Conservation (phyloP, 2,888 invertebrate species). For the Cheilosia pagana region DNA sequence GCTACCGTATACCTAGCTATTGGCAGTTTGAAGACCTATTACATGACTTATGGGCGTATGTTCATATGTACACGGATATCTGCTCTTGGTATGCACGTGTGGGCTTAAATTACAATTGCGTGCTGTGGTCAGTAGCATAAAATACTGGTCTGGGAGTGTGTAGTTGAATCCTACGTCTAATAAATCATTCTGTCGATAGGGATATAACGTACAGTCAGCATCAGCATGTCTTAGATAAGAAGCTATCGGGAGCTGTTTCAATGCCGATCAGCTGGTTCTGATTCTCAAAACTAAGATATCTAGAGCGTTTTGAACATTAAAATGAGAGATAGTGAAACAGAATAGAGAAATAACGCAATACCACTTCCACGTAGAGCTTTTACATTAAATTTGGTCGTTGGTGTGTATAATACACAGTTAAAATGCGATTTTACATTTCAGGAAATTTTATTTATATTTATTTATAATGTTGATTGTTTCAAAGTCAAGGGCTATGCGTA, state of each 20-base stretch:
- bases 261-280: not conserved
- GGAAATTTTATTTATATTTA: too few species aligned
- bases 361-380: too few species aligned
- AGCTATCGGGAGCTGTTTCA: not conserved
- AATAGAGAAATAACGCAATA: too few species aligned
- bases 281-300: too few species aligned
- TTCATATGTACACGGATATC: not conserved
- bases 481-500: too few species aligned
- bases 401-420: too few species aligned
- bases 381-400: too few species aligned
- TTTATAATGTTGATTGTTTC: too few species aligned
- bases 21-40: not conserved
- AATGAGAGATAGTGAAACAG: too few species aligned
- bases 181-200: not conserved
- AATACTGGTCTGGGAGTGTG: not conserved
- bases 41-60: not conserved
- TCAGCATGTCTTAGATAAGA: not conserved
- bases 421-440: too few species aligned
- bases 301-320: too few species aligned
- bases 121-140: not conserved
- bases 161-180: not conserved
- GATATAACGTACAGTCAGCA: not conserved
- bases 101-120: slow-evolving; percentile 1
- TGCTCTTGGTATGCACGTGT: not conserved
- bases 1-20: not conserved